These are phyloP conservation scores for Gymnothorax reevesii DNA, from an alignment of 2,797 vertebrate genomes.

Conservation along the genomic window DNA sequence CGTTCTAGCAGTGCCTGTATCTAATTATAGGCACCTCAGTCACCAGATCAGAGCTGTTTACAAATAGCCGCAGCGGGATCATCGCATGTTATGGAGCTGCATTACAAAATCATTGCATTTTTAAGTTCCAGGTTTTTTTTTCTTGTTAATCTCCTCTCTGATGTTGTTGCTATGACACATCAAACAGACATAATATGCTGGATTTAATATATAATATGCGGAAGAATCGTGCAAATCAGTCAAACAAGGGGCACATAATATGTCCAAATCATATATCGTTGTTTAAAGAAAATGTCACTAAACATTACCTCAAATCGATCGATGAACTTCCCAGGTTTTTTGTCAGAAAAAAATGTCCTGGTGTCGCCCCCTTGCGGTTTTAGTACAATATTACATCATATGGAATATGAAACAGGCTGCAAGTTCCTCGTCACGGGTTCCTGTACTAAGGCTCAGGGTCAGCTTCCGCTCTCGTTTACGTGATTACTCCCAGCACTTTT, in stretches of 20 bases:
- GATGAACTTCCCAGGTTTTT: background rate
- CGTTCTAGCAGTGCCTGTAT: constrained; percentile 42
- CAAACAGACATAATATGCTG: background rate
- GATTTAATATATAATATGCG: background rate
- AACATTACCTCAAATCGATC: background rate
- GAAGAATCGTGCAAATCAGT: background rate
- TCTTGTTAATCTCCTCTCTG: background rate
- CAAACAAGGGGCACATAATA: background rate
- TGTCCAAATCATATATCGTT: background rate
- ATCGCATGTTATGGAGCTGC: constrained; percentile 39
- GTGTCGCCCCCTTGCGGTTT: constrained; percentile 40
- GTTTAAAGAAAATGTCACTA: background rate
- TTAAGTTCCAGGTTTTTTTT: background rate
- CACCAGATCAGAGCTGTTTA: constrained; percentile 51
- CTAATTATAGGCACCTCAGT: constrained; percentile 50
- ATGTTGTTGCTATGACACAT: background rate
- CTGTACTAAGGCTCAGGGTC: background rate
- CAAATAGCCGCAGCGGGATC: constrained; percentile 36
- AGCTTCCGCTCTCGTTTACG: constrained; percentile 6
- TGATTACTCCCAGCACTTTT: background rate
- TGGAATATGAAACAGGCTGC: constrained; percentile 33
- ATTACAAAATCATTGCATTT: constrained; percentile 25
- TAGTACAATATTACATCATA: background rate
- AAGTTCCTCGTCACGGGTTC: background rate
- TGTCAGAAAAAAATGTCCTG: background rate